phyloP scores from a whole-genome alignment of 2,113 vertebrate genomes.

The Aspidoscelis tigris region DNA sequence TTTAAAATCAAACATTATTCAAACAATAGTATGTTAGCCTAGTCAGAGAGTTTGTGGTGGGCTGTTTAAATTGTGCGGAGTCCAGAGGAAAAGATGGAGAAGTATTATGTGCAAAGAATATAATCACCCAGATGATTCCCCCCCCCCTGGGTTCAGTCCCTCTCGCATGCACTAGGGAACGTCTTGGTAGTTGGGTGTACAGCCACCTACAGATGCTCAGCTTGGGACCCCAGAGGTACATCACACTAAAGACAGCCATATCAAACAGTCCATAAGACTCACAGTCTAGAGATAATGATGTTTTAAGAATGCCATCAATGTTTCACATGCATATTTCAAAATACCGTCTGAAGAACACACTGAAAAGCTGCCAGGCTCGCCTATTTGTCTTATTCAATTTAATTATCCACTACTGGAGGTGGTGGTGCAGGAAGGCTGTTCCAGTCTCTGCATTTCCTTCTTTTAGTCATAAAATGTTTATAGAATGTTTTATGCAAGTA shows the following conservation, averaged over 20 bases:
- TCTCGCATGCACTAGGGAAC: not conserved
- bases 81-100: no score
- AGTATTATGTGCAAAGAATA: not conserved
- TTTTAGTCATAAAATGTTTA: slow-evolving; percentile 10
- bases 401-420: not conserved
- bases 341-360: not conserved
- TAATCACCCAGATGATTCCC: not conserved
- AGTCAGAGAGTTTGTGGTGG: no score
- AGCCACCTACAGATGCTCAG: no score
- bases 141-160: not conserved
- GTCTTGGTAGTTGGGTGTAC: no score
- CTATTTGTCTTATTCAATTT: not conserved
- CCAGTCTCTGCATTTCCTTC: not conserved
- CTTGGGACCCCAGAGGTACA: no score
- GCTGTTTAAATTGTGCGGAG: no score
- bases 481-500: slow-evolving; percentile 18
- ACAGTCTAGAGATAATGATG: not conserved
- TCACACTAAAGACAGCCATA: not conserved
- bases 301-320: not conserved
- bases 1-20: no score
- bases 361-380: not conserved
- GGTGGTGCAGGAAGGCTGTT: not conserved
- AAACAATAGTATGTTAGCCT: no score
- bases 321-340: not conserved
- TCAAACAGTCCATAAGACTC: not conserved